Conservation (phyloP, 1,140 invertebrate species). For the Lepeophtheirus salmonis region DNA sequence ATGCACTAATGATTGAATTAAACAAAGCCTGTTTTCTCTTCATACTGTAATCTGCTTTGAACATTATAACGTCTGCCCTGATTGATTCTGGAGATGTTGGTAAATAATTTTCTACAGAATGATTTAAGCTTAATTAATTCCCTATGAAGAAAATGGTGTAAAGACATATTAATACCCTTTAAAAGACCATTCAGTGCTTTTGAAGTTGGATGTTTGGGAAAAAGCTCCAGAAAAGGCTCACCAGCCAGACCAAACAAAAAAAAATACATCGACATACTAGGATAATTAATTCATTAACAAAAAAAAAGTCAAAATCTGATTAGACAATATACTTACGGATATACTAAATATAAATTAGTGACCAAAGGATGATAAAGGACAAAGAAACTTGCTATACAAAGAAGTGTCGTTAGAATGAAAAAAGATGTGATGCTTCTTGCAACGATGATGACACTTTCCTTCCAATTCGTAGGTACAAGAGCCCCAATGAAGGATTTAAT, state of each 20-base stretch:
- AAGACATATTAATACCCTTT: neutral
- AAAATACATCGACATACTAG: conserved; percentile 5
- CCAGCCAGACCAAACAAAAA: conserved; percentile 8
- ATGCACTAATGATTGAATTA: conserved; percentile 5
- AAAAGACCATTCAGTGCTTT: neutral
- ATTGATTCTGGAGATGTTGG: conserved; percentile 7
- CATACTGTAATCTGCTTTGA: conserved; percentile 14
- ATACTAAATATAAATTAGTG: neutral
- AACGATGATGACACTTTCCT: conserved; percentile 11
- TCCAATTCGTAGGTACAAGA: neutral
- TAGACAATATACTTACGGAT: neutral
- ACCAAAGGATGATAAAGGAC: conserved; percentile 2
- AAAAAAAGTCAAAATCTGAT: neutral
- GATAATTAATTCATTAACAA: neutral
- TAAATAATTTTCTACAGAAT: too few relatives aligned
- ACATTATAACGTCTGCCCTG: conserved; percentile 3
- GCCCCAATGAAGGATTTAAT: neutral
- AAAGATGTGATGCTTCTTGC: conserved; percentile 1
- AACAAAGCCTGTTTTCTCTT: conserved; percentile 12
- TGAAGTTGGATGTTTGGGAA: neutral
- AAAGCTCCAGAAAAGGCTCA: conserved; percentile 12
- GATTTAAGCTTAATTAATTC: too few relatives aligned
- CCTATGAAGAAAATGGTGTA: neutral
- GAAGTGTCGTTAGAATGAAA: neutral
- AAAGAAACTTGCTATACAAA: neutral